Base-by-base conservation (phyloP, 2,888 invertebrate species). In the Chromoteleia sp. region DNA sequence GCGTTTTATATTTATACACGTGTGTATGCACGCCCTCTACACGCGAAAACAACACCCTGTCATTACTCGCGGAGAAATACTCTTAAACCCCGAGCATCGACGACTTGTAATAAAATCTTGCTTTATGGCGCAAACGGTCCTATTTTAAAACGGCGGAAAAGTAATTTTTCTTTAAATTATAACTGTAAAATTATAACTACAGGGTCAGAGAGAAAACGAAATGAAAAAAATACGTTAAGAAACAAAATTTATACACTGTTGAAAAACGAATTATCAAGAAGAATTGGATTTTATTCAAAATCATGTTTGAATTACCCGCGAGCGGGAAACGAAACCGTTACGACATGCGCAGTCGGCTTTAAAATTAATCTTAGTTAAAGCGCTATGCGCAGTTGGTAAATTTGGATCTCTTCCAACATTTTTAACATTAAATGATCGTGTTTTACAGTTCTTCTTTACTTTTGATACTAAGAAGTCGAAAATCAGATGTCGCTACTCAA, bases 31-130 rank as follows among this genome's bases (percentile, higher is more conserved):
- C 78, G 78, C 82, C 75, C 71, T 39, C 71, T 58, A 52, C 56
- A 70, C 50, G 59, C 48, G 74, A 78, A 70, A 73, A 68, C 65
- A 52, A 54, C 65, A 82, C 79, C 82, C 79, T 78, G 76, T 82
- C 48, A 82, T 82, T 82, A 82, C 52, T 21, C 29, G 15, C 17
- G 30, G n/a, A 50, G 48, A 70, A 75, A 59, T 39, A 65, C 48
- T 45, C 17, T 29, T 30, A 52, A 30, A 52, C 48, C 50, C 14
- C 21, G 4, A 79, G 17, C 43, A 56, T 21, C 50, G 6, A 43
- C 70, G 65, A 68, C 58, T 71, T 50, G 68, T 54, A 54, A 76
- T 76, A 76, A 82, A 82, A 79, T 12, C 5, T 54, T 43, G 14
- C 8, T 75, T 70, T 71, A 75, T 59, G 52, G 43, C 19, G 36